A percentile compares a stretch with the other conserved stretches of the same genome.
Evolutionary conservation across 2,888 invertebrate genomes (phyloP).

Genomic region (Lutraria lutraria): DNA sequence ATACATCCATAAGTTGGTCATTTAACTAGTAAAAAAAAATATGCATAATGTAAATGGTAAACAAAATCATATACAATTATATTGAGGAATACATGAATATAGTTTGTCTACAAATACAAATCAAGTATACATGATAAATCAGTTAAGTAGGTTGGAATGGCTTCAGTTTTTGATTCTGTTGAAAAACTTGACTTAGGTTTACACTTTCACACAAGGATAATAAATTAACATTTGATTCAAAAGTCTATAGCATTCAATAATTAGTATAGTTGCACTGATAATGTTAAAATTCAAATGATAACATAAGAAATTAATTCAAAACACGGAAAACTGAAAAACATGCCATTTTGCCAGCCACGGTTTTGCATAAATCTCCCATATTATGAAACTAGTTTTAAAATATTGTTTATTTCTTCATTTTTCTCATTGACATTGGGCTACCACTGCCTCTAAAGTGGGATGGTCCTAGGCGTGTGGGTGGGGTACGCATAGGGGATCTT

Average conservation of each 20-base stretch:
- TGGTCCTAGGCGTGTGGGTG: constrained; percentile 72
- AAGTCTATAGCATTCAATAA: not conserved
- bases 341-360: not conserved
- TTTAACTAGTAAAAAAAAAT: too few relatives aligned
- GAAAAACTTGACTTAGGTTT: constrained; percentile 20
- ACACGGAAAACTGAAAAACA: constrained; percentile 7
- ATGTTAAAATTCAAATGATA: not conserved
- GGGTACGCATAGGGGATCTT: constrained; percentile 78
- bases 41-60: too few relatives aligned
- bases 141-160: not conserved
- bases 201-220: constrained; percentile 16
- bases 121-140: not conserved
- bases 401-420: constrained; percentile 68
- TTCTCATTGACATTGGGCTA: constrained; percentile 76
- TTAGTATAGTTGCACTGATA: constrained; percentile 31
- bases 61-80: not conserved
- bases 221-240: constrained; percentile 15
- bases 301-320: not conserved
- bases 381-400: not conserved
- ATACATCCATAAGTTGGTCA: too few relatives aligned
- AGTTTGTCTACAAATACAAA: not conserved
- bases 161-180: constrained; percentile 10
- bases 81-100: not conserved
- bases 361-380: not conserved
- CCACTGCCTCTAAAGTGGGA: constrained; percentile 78